Conservation (phyloP, 2,888 invertebrate genomes). For the Parnassius orleans region DNA sequence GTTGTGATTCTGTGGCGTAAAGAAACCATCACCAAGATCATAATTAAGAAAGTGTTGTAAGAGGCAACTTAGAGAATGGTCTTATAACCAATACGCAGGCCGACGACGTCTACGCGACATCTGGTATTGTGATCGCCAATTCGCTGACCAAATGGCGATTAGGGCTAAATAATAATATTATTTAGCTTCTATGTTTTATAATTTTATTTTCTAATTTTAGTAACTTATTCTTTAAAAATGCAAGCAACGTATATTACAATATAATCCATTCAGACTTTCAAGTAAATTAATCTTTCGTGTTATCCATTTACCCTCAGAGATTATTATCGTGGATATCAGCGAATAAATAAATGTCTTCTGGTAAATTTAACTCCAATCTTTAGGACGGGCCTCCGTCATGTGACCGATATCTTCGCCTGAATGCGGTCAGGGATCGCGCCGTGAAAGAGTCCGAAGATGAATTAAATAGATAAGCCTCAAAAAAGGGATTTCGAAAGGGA, state of each 20-base stretch:
- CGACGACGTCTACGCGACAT: too few species aligned
- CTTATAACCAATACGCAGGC: too few species aligned
- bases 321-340: conserved; percentile 63
- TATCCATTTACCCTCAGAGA: conserved; percentile 57
- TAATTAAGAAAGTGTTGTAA: too few species aligned
- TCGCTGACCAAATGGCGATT: too few species aligned
- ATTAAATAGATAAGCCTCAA: conserved; percentile 75
- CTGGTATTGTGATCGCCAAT: too few species aligned
- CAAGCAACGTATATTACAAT: background rate
- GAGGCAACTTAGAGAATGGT: too few species aligned
- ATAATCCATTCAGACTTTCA: conserved; percentile 37
- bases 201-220: too few species aligned
- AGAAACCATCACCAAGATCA: too few species aligned
- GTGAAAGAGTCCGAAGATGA: conserved; percentile 76
- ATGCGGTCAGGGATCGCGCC: conserved; percentile 70
- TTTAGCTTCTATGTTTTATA: too few species aligned
- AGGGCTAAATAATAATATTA: too few species aligned
- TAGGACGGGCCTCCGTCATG: conserved; percentile 65
- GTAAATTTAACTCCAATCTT: conserved; percentile 77
- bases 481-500: conserved; percentile 64
- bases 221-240: too few species aligned
- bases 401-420: conserved; percentile 72
- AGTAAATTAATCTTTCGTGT: conserved; percentile 44
- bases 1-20: too few species aligned
- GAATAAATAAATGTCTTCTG: conserved; percentile 79